phyloP scores from a whole-genome alignment of 2,888 invertebrate species.

The Cordylochernes scorpioides region DNA sequence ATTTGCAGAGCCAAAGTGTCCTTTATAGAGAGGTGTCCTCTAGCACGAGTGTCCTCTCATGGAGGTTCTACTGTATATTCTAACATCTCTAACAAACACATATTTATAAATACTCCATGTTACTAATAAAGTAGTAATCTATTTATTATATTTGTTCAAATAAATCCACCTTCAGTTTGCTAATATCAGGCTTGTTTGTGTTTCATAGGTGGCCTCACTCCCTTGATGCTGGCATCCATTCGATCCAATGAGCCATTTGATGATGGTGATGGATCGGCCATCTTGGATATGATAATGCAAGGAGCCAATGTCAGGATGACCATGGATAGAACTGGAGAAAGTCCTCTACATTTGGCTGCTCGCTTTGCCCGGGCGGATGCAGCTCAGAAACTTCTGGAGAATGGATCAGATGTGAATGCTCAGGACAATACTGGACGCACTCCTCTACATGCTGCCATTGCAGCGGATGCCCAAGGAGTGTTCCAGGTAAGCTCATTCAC shows the following conservation, averaged over 20 bases:
- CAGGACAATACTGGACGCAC: conserved; percentile 82
- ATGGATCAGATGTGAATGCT: conserved; percentile 78
- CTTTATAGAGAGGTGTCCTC: too few relatives aligned
- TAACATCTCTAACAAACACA: too few relatives aligned
- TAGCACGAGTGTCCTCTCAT: too few relatives aligned
- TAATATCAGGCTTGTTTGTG: too few relatives aligned
- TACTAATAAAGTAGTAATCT: too few relatives aligned
- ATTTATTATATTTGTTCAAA: too few relatives aligned
- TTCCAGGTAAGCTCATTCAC: conserved; percentile 38
- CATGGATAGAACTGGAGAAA: conserved; percentile 85
- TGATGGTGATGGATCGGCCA: conserved; percentile 35
- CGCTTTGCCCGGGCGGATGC: conserved; percentile 75
- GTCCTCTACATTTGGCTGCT: conserved; percentile 74
- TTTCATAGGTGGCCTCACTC: conserved; percentile 70
- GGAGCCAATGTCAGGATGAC: conserved; percentile 78
- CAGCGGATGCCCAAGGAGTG: conserved; percentile 83
- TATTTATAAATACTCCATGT: too few relatives aligned
- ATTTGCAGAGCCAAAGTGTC: too few relatives aligned
- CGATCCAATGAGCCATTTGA: conserved; percentile 46
- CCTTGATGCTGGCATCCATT: conserved; percentile 66
- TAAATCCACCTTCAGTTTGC: too few relatives aligned
- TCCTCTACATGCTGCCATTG: conserved; percentile 78
- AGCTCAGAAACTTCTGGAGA: conserved; percentile 63
- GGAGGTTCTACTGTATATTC: too few relatives aligned
- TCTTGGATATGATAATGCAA: conserved; percentile 55